Evolutionary conservation across 1,140 invertebrate species (phyloP).

Genomic region (Drosophila bocqueti): DNA sequence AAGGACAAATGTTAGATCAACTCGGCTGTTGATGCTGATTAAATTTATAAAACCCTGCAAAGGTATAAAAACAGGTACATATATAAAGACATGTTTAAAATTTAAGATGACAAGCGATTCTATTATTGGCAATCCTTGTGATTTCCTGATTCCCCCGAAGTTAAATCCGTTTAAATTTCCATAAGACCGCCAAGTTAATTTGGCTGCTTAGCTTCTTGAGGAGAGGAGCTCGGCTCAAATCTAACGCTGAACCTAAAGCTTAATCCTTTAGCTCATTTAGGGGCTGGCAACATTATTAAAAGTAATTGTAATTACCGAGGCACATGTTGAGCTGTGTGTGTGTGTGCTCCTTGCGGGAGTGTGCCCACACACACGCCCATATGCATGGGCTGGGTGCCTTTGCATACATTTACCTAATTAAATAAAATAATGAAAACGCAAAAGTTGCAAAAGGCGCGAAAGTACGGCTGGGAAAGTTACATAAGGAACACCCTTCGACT

Average conservation of each 20-base stretch:
- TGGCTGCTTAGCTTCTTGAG: conserved; percentile 18
- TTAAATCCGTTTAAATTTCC: conserved; percentile 3
- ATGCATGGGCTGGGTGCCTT: conserved; percentile 45
- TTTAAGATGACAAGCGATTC: neutral
- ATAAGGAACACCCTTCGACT: conserved; percentile 20
- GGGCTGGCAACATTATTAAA: conserved; percentile 74
- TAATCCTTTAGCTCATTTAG: conserved; percentile 31
- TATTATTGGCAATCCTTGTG: neutral
- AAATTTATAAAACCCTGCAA: neutral
- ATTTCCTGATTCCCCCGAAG: neutral
- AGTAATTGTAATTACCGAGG: conserved; percentile 78
- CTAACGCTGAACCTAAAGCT: conserved; percentile 11
- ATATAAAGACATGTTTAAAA: too few relatives aligned
- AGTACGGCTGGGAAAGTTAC: conserved; percentile 48
- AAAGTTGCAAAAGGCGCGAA: conserved; percentile 75
- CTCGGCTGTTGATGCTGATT: neutral
- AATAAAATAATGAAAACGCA: conserved; percentile 82
- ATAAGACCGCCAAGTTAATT: conserved; percentile 13
- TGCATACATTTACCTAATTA: conserved; percentile 84
- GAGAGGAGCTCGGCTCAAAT: conserved; percentile 10
- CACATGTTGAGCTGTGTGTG: conserved; percentile 61
- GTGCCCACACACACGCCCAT: neutral
- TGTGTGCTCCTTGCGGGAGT: conserved; percentile 11
- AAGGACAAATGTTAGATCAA: too few relatives aligned
- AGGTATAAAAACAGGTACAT: too few relatives aligned